A percentile compares a stretch with the other conserved stretches of the same genome.
Conservation (phyloP, 2,113 vertebrate genomes). For the Rafetus swinhoei region DNA sequence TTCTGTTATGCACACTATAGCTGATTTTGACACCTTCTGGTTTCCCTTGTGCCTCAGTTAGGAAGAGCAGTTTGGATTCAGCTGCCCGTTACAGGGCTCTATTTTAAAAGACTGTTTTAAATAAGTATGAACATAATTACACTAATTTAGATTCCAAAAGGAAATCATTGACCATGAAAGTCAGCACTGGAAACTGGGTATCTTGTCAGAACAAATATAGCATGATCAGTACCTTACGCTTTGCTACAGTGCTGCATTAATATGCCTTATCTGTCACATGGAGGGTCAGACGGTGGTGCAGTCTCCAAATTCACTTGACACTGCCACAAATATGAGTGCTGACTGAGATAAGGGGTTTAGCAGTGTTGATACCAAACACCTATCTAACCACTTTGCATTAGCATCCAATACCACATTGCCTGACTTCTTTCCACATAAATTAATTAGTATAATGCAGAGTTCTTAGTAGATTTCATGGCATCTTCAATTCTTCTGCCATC, state of each 20-base stretch:
- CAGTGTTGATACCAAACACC: neutral
- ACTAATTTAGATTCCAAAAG: neutral
- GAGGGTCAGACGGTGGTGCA: neutral
- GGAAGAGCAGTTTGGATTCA: neutral
- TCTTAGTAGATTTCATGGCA: neutral
- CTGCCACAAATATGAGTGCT: neutral
- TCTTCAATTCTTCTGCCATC: neutral
- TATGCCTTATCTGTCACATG: neutral
- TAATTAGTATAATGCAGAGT: neutral
- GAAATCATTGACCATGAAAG: neutral
- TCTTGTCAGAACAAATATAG: neutral
- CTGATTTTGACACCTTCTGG: neutral
- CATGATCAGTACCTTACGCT: neutral
- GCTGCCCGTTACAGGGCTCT: neutral
- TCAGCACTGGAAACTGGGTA: neutral
- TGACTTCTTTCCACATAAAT: neutral
- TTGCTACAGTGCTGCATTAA: neutral
- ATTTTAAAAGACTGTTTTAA: neutral
- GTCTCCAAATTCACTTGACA: neutral
- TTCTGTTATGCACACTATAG: neutral
- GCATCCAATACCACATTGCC: neutral
- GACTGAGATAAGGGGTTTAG: neutral
- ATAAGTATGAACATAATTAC: neutral
- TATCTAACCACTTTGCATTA: neutral
- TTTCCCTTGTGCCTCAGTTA: neutral